phyloP scores from a whole-genome alignment of 2,797 vertebrate genomes.

The Macropus fuliginosus region DNA sequence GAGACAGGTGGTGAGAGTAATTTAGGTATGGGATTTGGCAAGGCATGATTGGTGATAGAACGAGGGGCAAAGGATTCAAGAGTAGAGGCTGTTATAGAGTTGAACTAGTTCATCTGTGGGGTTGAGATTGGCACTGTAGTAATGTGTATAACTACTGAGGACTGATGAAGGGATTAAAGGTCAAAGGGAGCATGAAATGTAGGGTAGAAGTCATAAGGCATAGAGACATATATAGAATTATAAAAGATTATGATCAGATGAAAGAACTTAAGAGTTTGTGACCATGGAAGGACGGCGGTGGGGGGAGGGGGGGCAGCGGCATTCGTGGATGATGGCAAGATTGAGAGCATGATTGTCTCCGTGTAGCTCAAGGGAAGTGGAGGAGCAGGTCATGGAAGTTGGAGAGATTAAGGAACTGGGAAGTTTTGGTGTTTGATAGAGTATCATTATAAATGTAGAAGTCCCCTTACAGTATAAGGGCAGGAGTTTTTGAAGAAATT shows the following conservation, averaged over 20 bases:
- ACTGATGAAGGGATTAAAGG: not conserved
- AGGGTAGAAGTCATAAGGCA: not conserved
- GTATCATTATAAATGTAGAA: not conserved
- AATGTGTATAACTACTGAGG: not conserved
- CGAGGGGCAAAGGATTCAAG: not conserved
- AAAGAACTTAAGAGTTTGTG: not conserved
- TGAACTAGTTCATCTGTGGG: not conserved
- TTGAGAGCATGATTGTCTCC: not conserved
- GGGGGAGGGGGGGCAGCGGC: too few relatives aligned
- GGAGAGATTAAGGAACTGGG: not conserved
- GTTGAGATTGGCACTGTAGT: not conserved
- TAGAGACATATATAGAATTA: not conserved
- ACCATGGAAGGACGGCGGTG: not conserved
- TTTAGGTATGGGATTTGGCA: not conserved
- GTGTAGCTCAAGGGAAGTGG: not conserved
- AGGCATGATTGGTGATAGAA: not conserved
- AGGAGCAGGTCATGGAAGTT: not conserved
- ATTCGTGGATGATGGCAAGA: not conserved
- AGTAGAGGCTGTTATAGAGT: not conserved
- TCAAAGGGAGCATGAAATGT: not conserved
- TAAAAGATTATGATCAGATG: not conserved
- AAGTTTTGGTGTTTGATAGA: not conserved
- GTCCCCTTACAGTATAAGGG: not conserved
- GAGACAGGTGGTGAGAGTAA: not conserved
- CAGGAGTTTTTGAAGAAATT: not conserved